Evolutionary conservation across 2,797 vertebrate species (phyloP), one percentile per base, ranked within the genome.

Genomic region (Dicrostonyx torquatus): DNA sequence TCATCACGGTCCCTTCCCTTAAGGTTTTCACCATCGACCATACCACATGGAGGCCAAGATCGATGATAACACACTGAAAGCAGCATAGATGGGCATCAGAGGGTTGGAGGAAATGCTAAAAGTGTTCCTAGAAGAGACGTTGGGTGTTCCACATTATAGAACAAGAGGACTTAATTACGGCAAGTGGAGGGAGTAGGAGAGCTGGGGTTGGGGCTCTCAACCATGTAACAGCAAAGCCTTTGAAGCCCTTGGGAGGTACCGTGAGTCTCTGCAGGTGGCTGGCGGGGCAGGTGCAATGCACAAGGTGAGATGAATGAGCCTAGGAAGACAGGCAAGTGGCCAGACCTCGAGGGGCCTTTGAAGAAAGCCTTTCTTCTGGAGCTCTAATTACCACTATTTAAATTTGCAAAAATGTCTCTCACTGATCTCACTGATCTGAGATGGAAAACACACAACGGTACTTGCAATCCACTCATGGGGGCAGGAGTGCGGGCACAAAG

Each of bases 121-220:
- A 79, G 75, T 37, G 14, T 40, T 64, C 20, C 64, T 76, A 43
- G 73, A 92, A 82, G 77, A 95, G 73, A 66, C 7, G 24, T 37
- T 34, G 2, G 40, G n/a, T 48, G 10, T 5, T 7, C 72, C 55
- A 73, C 29, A 20, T 0, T 68, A 4, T 2, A 90, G 83, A 53
- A 77, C 64, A 53, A 31, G 0, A 8, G 22, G 40, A 64, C 78
- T 73, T 87, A 50, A 80, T 18, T 7, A 29, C 20, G 12, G 12
- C 4, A 37, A 60, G 12, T 8, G 8, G 68, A 1, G 18, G 11
- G 10, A 0, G 1, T 22, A 22, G 13, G 14, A 6, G 18, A n/a
- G 5, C 0, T 79, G 75, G 50, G 29, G 17, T 26, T 37, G 37
- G n/a, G 40, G 24, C 60, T 2, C 37, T 29, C 10, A 3, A 20